Percentiles rank a stretch among this genome's conserved stretches.
phyloP scores from a whole-genome alignment of 1,140 invertebrate genomes.

The Drosophila miranda region DNA sequence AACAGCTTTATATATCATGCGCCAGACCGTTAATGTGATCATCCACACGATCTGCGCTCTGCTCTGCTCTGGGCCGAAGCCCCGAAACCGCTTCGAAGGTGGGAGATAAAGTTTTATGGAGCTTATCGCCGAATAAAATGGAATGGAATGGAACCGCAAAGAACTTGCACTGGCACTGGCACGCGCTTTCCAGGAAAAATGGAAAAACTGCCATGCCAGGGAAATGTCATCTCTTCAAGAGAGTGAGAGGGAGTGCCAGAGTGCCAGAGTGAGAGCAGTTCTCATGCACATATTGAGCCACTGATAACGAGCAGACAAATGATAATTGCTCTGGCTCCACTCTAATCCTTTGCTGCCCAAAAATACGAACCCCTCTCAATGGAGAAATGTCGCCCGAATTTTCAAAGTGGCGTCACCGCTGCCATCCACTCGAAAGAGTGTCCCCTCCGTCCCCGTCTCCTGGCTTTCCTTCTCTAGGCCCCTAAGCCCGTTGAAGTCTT shows the following conservation, averaged over 20 bases:
- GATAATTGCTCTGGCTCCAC: slow-evolving; percentile 76
- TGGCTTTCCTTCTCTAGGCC: slow-evolving; percentile 37
- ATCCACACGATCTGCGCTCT: slow-evolving; percentile 68
- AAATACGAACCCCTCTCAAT: slow-evolving; percentile 10
- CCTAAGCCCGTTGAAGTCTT: slow-evolving; percentile 35
- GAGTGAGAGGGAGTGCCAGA: slow-evolving; percentile 1
- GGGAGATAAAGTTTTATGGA: slow-evolving; percentile 72
- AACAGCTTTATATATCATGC: slow-evolving; percentile 81
- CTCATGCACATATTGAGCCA: slow-evolving; percentile 19
- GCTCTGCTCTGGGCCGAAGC: neutral
- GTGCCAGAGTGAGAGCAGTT: slow-evolving; percentile 3
- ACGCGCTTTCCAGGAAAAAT: slow-evolving; percentile 70
- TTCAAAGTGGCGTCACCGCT: slow-evolving; percentile 76
- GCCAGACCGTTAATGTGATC: slow-evolving; percentile 77
- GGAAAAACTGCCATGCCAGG: slow-evolving; percentile 20
- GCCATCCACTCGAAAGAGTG: neutral
- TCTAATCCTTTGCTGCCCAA: slow-evolving; percentile 54
- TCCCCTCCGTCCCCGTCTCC: slow-evolving; percentile 8
- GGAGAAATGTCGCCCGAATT: slow-evolving; percentile 64
- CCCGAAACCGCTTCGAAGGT: neutral
- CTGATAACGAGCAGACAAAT: slow-evolving; percentile 72
- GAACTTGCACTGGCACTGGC: slow-evolving; percentile 19
- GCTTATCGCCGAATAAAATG: slow-evolving; percentile 61
- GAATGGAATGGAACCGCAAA: neutral
- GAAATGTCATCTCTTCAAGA: neutral